Evolutionary conservation across 1,140 invertebrate species (phyloP).

Genomic region (Belonocnema kinseyi): DNA sequence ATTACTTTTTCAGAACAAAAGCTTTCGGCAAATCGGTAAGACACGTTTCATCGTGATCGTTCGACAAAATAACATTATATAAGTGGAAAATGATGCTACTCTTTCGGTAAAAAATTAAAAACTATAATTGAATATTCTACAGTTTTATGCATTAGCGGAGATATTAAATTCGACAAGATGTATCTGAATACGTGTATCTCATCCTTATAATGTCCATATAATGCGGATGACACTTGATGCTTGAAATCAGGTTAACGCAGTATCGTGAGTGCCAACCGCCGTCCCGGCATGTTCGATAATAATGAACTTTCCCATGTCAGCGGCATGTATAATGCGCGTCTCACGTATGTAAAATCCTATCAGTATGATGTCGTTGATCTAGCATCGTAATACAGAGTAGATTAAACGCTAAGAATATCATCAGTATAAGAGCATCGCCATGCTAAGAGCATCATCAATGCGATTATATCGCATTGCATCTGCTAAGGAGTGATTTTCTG

Average conservation of each 20-base stretch:
- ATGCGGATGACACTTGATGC: slow-evolving; percentile 48
- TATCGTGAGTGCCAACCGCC: background rate
- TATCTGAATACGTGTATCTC: background rate
- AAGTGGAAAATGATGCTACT: no score
- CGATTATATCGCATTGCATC: background rate
- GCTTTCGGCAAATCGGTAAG: no score
- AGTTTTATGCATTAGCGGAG: background rate
- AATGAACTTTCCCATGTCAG: slow-evolving; percentile 60
- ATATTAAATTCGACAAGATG: slow-evolving; percentile 1
- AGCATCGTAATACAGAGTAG: slow-evolving; percentile 15
- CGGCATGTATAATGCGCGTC: slow-evolving; percentile 32
- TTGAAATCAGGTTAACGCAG: background rate
- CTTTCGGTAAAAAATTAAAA: no score
- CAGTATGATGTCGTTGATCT: slow-evolving; percentile 1
- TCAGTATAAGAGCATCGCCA: slow-evolving; percentile 12
- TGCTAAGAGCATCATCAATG: slow-evolving; percentile 12
- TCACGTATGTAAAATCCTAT: slow-evolving; percentile 5
- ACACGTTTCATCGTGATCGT: no score
- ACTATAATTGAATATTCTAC: no score
- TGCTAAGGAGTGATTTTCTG: background rate
- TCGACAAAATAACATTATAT: no score
- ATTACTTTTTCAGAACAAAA: no score
- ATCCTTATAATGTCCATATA: slow-evolving; percentile 34
- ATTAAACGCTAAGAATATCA: slow-evolving; percentile 21
- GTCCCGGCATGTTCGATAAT: slow-evolving; percentile 53